These are phyloP conservation scores for Leptinotarsa undecemlineata DNA, from an alignment of 1,140 invertebrate genomes.

Conservation along the genomic window DNA sequence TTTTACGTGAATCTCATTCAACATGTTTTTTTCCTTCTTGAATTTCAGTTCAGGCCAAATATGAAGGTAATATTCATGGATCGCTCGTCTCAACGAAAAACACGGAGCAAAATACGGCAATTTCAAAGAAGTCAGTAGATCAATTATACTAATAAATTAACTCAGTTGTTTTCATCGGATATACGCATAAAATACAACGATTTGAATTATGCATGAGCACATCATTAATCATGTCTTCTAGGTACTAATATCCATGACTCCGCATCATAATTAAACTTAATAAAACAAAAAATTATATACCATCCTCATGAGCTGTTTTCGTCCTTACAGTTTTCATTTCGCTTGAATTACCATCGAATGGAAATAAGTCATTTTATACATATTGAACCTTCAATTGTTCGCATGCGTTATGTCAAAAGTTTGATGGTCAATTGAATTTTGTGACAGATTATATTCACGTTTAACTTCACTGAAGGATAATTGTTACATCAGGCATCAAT, in stretches of 20 bases:
- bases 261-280: conserved; percentile 2
- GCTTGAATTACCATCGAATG: conserved; percentile 46
- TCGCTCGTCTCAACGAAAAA: not conserved
- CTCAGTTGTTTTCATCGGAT: not conserved
- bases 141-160: not conserved
- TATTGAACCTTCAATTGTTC: conserved; percentile 37
- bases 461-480: not conserved
- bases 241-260: not conserved
- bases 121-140: not conserved
- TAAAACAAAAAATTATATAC: conserved; percentile 11
- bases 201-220: not conserved
- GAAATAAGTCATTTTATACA: conserved; percentile 46
- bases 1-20: too few relatives aligned
- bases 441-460: not conserved
- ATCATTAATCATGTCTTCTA: not conserved
- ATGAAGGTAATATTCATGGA: too few relatives aligned
- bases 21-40: too few relatives aligned
- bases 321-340: conserved; percentile 48
- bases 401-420: conserved; percentile 33
- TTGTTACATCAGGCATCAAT: not conserved
- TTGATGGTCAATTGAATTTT: conserved; percentile 9
- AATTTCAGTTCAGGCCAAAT: too few relatives aligned
- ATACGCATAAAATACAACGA: not conserved
- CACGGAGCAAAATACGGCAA: not conserved
- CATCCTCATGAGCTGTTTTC: conserved; percentile 41